phyloP scores from a whole-genome alignment of 2,113 vertebrate species.

The Ceyx cyanopectus region DNA sequence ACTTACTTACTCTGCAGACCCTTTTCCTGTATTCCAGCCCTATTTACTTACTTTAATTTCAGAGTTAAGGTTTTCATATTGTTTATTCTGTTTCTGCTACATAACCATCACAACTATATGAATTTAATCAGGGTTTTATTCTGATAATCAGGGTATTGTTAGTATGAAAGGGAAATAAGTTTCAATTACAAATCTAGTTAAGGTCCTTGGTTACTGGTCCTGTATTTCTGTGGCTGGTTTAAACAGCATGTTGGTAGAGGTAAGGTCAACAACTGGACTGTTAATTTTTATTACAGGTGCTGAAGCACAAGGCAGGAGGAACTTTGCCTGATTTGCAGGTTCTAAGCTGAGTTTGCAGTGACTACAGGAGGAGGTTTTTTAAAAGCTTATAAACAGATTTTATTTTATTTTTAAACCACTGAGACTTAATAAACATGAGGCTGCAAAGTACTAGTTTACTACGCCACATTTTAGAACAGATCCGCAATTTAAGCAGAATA shows the following conservation, averaged over 20 bases:
- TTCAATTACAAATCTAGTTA: not conserved
- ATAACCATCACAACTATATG: not conserved
- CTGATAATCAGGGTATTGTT: not conserved
- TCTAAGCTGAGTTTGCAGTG: not conserved
- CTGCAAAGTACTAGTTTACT: not conserved
- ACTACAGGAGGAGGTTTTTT: not conserved
- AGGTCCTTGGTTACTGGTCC: not conserved
- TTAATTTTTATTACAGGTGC: not conserved
- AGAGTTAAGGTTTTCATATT: constrained; percentile 37
- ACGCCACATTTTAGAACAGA: not conserved
- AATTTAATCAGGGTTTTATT: not conserved
- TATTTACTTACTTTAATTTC: constrained; percentile 30
- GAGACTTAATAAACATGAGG: not conserved
- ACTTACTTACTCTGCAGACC: not conserved
- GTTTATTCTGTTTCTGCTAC: constrained; percentile 22
- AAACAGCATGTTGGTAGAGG: not conserved
- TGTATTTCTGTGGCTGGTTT: not conserved
- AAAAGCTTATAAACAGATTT: constrained; percentile 12
- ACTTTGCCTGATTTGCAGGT: not conserved
- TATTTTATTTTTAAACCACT: constrained; percentile 11
- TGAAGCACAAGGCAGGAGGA: not conserved
- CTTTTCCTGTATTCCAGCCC: not conserved
- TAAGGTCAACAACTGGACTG: not conserved
- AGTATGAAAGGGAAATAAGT: not conserved
- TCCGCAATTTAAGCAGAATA: not conserved